phyloP scores from a whole-genome alignment of 2,888 invertebrate species.

The Iphiclides podalirius region DNA sequence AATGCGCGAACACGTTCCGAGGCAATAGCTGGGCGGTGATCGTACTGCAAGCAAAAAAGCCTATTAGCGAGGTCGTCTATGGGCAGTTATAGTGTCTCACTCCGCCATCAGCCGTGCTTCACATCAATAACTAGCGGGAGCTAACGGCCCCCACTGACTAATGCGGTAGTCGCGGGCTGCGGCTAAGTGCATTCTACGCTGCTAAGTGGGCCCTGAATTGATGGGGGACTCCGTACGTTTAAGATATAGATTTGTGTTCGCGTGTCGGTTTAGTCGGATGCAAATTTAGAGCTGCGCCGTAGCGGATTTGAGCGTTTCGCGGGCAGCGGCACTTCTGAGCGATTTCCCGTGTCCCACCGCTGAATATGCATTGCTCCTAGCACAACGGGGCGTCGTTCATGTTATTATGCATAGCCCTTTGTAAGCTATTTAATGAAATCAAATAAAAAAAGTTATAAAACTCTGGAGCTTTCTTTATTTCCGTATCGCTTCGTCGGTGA shows the following conservation, averaged over 20 bases:
- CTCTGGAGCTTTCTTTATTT: no score
- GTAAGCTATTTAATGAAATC: no score
- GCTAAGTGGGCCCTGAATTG: constrained; percentile 35
- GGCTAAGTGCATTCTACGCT: constrained; percentile 27
- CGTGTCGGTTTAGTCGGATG: constrained; percentile 21
- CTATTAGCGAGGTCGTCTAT: constrained; percentile 17
- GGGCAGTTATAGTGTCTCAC: constrained; percentile 20
- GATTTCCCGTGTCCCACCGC: constrained; percentile 15
- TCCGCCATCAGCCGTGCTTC: constrained; percentile 21
- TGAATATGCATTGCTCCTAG: constrained; percentile 16
- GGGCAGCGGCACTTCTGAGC: constrained; percentile 16
- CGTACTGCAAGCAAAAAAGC: constrained; percentile 12
- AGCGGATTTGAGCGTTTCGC: constrained; percentile 20
- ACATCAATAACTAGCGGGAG: constrained; percentile 26
- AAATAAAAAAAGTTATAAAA: no score
- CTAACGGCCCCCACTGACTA: constrained; percentile 24
- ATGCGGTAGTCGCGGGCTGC: constrained; percentile 18
- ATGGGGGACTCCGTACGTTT: constrained; percentile 30
- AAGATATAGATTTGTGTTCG: constrained; percentile 25
- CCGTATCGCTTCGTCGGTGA: no score
- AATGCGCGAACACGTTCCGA: background rate
- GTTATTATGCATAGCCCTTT: no score
- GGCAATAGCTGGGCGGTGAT: background rate
- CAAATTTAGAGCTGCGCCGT: constrained; percentile 21
- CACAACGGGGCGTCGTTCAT: no score